Conservation (phyloP, 2,888 invertebrate genomes). For the Chalcosyrphus nemorum region DNA sequence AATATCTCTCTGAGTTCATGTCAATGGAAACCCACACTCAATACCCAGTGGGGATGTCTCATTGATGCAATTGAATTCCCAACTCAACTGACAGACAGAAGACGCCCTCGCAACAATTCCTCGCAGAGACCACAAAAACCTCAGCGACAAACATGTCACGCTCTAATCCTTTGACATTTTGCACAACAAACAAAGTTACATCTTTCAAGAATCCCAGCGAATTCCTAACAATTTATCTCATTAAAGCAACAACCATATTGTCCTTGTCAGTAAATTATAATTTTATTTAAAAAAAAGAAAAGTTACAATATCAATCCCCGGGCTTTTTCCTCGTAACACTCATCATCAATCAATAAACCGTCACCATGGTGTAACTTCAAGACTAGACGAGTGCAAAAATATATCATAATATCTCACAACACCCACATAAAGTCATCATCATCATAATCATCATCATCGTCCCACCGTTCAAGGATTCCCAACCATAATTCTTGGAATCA, state of each 20-base stretch:
- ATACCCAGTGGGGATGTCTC: no score
- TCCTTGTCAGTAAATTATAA: not conserved
- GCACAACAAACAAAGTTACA: not conserved
- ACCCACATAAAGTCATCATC: not conserved
- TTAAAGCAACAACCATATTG: not conserved
- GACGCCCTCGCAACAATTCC: not conserved
- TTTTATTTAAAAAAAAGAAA: slow-evolving; percentile 13
- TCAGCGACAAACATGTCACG: not conserved
- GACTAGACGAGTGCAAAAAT: slow-evolving; percentile 12
- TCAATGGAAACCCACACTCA: no score
- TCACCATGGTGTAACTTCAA: slow-evolving; percentile 1
- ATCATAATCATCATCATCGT: not conserved
- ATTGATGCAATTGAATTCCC: no score
- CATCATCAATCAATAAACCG: not conserved
- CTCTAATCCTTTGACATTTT: not conserved
- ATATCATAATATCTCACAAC: not conserved
- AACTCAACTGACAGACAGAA: no score
- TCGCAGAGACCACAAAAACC: not conserved
- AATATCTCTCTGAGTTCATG: no score
- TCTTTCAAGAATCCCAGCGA: not conserved
- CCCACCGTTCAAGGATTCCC: not conserved
- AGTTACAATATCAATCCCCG: not conserved
- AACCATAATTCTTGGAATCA: not conserved
- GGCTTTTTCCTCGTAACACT: not conserved
- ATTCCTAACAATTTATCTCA: not conserved